Evolutionary conservation across 2,113 vertebrate species (phyloP).

Genomic region (Lagenorhynchus albirostris): DNA sequence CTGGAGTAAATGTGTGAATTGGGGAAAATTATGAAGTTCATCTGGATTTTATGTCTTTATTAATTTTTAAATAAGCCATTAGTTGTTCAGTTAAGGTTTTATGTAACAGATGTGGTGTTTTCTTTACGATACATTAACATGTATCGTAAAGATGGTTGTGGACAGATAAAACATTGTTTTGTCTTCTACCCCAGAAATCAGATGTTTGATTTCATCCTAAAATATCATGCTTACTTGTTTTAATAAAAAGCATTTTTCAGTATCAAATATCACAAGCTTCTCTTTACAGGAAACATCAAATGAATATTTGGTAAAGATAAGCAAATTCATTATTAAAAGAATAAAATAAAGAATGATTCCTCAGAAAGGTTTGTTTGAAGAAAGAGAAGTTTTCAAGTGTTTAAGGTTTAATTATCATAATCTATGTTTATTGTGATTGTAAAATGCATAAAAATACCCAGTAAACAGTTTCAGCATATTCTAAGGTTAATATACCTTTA

Average conservation of each 20-base stretch:
- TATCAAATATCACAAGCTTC: background rate
- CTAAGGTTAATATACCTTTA: background rate
- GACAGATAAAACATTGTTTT: background rate
- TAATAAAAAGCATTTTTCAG: background rate
- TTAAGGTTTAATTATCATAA: background rate
- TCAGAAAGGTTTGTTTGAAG: background rate
- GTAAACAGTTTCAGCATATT: background rate
- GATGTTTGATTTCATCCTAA: background rate
- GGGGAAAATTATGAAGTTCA: background rate
- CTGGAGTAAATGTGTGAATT: background rate
- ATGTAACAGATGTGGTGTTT: background rate
- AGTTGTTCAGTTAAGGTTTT: background rate
- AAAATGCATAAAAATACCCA: background rate
- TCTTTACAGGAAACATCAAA: background rate
- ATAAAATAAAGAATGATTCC: background rate
- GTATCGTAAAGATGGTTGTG: background rate
- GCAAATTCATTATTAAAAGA: background rate
- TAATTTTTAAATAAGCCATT: background rate
- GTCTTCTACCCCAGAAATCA: background rate
- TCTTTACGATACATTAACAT: background rate
- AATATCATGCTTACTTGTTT: background rate
- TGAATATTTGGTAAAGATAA: background rate
- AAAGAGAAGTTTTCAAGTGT: background rate
- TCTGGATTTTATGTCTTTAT: background rate
- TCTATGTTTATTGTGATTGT: background rate